Evolutionary conservation across 2,113 vertebrate genomes (phyloP).

Genomic region (Bambusicola thoracicus): DNA sequence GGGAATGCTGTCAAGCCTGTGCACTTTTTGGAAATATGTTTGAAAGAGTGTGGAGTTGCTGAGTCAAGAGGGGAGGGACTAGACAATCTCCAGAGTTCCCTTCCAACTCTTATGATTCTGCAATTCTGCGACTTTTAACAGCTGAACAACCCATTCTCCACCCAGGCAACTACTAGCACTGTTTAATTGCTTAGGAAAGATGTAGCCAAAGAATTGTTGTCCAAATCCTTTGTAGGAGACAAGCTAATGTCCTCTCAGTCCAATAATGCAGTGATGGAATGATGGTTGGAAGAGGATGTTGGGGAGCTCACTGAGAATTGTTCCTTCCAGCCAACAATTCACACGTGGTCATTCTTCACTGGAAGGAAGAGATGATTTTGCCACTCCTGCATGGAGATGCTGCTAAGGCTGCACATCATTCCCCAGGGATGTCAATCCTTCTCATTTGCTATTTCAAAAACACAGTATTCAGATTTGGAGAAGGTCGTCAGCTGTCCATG

Average conservation of each 20-base stretch:
- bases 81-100: too few relatives aligned
- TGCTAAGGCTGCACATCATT: background rate
- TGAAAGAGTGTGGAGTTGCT: too few relatives aligned
- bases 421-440: background rate
- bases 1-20: background rate
- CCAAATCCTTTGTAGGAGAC: background rate
- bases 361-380: conserved; percentile 61
- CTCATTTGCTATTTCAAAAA: background rate
- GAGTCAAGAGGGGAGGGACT: background rate
- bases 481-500: background rate
- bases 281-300: background rate
- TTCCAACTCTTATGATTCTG: too few relatives aligned
- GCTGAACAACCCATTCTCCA: background rate
- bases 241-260: background rate
- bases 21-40: background rate
- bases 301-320: background rate
- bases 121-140: background rate
- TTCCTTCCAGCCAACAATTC: conserved; percentile 23
- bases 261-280: background rate
- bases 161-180: background rate
- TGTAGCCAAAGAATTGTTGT: background rate
- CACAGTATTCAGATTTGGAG: background rate
- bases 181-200: background rate
- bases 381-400: conserved; percentile 9
- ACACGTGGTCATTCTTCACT: conserved; percentile 56